These are phyloP conservation scores for Anguilla japonica DNA, from an alignment of 2,113 vertebrate species.

Conservation along the genomic window DNA sequence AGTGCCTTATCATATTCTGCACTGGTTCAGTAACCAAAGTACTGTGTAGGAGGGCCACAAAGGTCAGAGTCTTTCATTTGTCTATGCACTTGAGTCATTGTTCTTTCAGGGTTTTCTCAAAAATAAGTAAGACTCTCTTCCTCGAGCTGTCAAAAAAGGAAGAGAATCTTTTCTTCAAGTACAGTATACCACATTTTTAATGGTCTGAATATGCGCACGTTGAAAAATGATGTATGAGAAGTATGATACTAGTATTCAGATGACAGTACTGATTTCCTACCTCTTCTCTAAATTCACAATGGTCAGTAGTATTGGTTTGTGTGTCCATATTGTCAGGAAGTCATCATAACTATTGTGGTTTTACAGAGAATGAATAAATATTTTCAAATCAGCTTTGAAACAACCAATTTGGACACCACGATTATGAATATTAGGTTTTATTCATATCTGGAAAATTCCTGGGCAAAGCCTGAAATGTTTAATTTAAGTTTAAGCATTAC, in stretches of 20 bases:
- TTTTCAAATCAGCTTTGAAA: conserved; percentile 54
- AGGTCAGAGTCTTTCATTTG: background rate
- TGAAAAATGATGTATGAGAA: background rate
- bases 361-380: conserved; percentile 36
- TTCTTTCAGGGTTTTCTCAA: background rate
- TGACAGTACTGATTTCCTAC: no score
- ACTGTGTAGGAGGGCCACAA: background rate
- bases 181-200: background rate
- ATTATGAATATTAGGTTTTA: background rate
- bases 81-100: background rate
- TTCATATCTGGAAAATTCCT: background rate
- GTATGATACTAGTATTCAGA: background rate
- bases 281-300: background rate
- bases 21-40: background rate
- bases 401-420: conserved; percentile 1
- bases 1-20: background rate
- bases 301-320: background rate
- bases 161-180: background rate
- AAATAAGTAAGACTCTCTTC: background rate
- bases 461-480: background rate
- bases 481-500: background rate
- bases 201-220: background rate
- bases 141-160: background rate
- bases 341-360: conserved; percentile 47
- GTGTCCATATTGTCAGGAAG: background rate